Conservation (phyloP, 2,797 vertebrate species). For the Phalanger gymnotis region DNA sequence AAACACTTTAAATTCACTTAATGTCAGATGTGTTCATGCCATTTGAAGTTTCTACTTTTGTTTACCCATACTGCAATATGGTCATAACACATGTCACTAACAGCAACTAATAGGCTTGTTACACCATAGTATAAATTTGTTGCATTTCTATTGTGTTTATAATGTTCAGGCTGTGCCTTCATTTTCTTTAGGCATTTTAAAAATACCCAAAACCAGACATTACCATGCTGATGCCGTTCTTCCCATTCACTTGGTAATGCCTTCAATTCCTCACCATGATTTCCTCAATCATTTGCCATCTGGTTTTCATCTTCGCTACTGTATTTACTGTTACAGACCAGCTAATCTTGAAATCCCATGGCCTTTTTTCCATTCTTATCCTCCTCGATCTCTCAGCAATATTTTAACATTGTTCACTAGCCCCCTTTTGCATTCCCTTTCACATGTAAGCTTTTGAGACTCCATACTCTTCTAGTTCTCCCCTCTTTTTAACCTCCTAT, state of each 20-base stretch:
- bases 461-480: background rate
- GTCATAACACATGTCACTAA: slow-evolving; percentile 21
- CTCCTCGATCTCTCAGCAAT: background rate
- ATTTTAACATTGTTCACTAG: background rate
- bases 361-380: background rate
- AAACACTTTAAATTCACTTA: background rate
- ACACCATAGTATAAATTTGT: slow-evolving; percentile 34
- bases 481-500: background rate
- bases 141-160: slow-evolving; percentile 42
- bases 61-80: background rate
- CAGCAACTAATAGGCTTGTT: slow-evolving; percentile 10
- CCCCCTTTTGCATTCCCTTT: background rate
- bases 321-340: background rate
- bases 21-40: background rate
- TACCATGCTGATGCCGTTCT: background rate
- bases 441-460: background rate
- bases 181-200: slow-evolving; percentile 20
- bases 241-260: background rate
- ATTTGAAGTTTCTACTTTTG: slow-evolving; percentile 11
- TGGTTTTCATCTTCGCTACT: background rate
- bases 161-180: background rate
- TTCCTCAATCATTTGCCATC: background rate
- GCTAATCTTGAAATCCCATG: background rate
- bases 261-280: background rate
- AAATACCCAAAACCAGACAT: background rate